Percentiles rank a stretch among this genome's conserved stretches.
These are phyloP conservation scores for Cryptoprocta ferox DNA, from an alignment of 2,797 vertebrate species.

Conservation along the genomic window DNA sequence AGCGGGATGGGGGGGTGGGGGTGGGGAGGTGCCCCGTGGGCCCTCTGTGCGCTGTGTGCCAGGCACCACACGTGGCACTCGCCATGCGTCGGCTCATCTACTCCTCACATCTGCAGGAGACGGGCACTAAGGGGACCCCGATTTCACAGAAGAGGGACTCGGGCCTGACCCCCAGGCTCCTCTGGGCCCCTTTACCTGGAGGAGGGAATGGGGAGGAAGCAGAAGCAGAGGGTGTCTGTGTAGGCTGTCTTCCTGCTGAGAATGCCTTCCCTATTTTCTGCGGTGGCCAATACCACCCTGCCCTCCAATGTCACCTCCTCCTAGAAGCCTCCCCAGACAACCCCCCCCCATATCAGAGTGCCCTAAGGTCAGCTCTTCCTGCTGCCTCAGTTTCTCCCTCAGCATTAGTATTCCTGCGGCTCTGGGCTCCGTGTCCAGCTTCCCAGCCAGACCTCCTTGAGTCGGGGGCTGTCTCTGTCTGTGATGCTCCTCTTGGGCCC, in stretches of 20 bases:
- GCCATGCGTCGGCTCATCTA: not conserved
- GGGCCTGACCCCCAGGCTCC: not conserved
- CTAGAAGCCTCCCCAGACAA: not conserved
- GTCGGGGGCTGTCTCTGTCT: not conserved
- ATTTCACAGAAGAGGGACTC: not conserved
- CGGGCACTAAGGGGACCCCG: not conserved
- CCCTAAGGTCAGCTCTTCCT: too few species aligned
- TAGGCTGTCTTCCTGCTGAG: not conserved
- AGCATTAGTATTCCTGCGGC: not conserved
- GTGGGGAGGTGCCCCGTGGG: rapidly evolving
- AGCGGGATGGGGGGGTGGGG: not conserved
- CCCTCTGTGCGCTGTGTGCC: rapidly evolving
- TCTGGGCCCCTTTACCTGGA: not conserved
- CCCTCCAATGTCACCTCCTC: not conserved
- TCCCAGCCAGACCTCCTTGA: not conserved
- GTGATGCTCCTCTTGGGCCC: too few species aligned
- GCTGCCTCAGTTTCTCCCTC: not conserved
- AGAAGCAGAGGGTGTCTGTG: not conserved
- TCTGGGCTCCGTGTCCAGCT: not conserved
- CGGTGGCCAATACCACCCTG: not conserved
- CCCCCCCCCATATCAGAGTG: not conserved
- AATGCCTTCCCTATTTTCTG: not conserved
- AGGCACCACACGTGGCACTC: too few species aligned
- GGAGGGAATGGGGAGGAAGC: not conserved
- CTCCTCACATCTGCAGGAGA: not conserved